Conservation (phyloP, 2,888 invertebrate species). For the Torymus auratus region DNA sequence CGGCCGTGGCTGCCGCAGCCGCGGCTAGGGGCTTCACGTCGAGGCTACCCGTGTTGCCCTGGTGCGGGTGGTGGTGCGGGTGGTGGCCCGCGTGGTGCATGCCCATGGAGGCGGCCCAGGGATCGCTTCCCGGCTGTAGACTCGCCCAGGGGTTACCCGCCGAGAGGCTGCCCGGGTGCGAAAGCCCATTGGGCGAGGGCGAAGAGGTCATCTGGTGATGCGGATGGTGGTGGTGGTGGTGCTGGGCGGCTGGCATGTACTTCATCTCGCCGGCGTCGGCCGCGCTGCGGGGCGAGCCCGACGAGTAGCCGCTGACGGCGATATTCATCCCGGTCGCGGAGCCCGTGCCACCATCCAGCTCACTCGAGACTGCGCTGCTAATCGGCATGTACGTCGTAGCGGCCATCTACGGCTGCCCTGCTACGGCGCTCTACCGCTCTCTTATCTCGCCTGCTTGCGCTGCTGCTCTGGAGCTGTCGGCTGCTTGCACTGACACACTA, state of each 20-base stretch:
- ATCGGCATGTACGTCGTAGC: slow-evolving; percentile 95
- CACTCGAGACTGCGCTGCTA: slow-evolving; percentile 86
- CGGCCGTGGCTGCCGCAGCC: slow-evolving; percentile 74
- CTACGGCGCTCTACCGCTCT: not conserved
- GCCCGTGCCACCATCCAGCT: slow-evolving; percentile 82
- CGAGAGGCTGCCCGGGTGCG: slow-evolving; percentile 79
- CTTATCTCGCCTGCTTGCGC: not conserved
- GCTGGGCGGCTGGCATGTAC: slow-evolving; percentile 90
- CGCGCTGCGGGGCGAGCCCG: slow-evolving; percentile 90
- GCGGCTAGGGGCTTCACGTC: slow-evolving; percentile 90
- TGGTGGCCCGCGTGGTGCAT: slow-evolving; percentile 84
- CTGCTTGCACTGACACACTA: not conserved
- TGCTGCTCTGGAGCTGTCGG: not conserved
- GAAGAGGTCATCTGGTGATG: slow-evolving; percentile 84
- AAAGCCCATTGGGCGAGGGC: slow-evolving; percentile 82
- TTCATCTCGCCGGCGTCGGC: slow-evolving; percentile 96
- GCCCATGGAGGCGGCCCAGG: slow-evolving; percentile 86
- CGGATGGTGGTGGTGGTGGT: slow-evolving; percentile 89
- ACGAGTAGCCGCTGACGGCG: slow-evolving; percentile 85
- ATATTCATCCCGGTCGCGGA: slow-evolving; percentile 85
- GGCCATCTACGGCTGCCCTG: slow-evolving; percentile 83
- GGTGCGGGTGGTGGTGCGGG: slow-evolving; percentile 82
- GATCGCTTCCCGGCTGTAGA: slow-evolving; percentile 86
- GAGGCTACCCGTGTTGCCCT: slow-evolving; percentile 78
- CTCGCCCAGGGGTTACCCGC: slow-evolving; percentile 90